Base-by-base conservation (phyloP, 2,888 invertebrate species). In the Mythimna impura region DNA sequence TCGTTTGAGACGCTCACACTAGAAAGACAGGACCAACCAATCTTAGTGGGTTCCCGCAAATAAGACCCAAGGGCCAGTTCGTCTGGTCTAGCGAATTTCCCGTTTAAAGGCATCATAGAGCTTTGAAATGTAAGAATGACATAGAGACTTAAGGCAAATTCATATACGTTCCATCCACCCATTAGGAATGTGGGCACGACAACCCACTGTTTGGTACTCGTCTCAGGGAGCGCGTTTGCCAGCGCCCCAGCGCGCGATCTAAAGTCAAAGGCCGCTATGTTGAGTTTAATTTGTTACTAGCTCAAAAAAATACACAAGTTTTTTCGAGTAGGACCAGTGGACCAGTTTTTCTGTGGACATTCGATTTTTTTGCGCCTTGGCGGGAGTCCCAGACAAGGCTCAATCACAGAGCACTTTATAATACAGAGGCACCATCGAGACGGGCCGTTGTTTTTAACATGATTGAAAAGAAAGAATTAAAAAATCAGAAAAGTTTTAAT, bases 391-490 rank as follows among this genome's bases (percentile, higher is more conserved):
- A 43, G 10, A 47, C 47, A 40, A 40, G 40, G 40, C 10, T 12
- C 43, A 2, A 43, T 43, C 43, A 47, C 6, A 47, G 47, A 47
- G 12, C 7, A 43, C 43, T 12, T 43, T 43, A 0, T 43, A 43
- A 43, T 12, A 43, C 12, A 47, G 47, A 14, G 20, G 20, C 25
- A 66, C 25, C 6, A 64, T 64, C 2, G 12, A 22, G 22, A n/a
- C 3, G 2, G 9, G 54, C 3, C 25, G 8, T 47, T 66, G 50
- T 52, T 66, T 47, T 66, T 66, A 66, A 25, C 3, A 20, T 20
- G 1, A 47, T 14, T 43, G 14, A 14, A 36, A 36, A 36, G 8
- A 36, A 36, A 36, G 36, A 76, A 68, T 54, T 30, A 78, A 61
- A 10, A 70, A 43, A 22, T 20, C 7, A 55, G 2, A 4, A 36